A percentile compares a stretch with the other conserved stretches of the same genome.
Evolutionary conservation across 2,888 invertebrate genomes (phyloP).

Genomic region (Caenorhabditis sinica): DNA sequence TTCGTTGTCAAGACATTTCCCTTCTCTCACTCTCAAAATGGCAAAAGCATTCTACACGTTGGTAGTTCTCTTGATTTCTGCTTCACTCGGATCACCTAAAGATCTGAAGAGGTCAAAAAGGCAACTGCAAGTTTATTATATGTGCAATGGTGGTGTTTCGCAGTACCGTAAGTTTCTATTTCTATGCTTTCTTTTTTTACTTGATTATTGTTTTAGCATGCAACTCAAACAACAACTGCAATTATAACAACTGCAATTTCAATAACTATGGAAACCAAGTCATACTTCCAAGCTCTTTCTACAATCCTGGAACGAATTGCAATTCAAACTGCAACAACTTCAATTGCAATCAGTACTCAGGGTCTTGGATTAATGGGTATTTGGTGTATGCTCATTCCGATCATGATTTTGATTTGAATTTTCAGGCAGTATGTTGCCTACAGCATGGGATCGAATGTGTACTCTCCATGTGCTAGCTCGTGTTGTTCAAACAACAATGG

Average conservation of each 20-base stretch:
- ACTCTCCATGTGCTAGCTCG: constrained; percentile 73
- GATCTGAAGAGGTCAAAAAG: constrained; percentile 70
- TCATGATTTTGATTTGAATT: not conserved
- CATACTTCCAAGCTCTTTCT: constrained; percentile 70
- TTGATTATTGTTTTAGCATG: constrained; percentile 16
- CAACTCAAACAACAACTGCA: constrained; percentile 44
- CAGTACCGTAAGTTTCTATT: constrained; percentile 68
- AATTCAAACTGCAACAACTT: constrained; percentile 72
- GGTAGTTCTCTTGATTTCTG: constrained; percentile 18
- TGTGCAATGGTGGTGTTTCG: constrained; percentile 72
- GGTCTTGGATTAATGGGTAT: constrained; percentile 71
- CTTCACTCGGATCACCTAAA: constrained; percentile 54
- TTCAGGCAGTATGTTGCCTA: constrained; percentile 75
- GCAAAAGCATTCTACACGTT: constrained; percentile 37
- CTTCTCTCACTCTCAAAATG: constrained; percentile 29
- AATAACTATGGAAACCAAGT: constrained; percentile 56
- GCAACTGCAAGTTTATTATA: constrained; percentile 71
- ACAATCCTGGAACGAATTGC: constrained; percentile 71
- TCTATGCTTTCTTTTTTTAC: not conserved
- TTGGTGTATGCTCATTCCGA: not conserved
- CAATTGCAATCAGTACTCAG: constrained; percentile 74
- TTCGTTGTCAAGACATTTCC: constrained; percentile 38
- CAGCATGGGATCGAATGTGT: constrained; percentile 65
- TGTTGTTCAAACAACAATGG: constrained; percentile 68
- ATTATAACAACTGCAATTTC: constrained; percentile 65